phyloP scores from a whole-genome alignment of 1,140 invertebrate species.

The fruit fly (Drosophila melanogaster) region Release_6_plus_ISO1_MT NT_037436.4:9827501-9828000 shows the following conservation, averaged over 20 bases:
- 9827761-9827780: slow-evolving; percentile 32
- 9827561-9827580: slow-evolving; percentile 54
- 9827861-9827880: slow-evolving; percentile 80
- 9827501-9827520: slow-evolving; percentile 69
- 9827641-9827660: slow-evolving; percentile 75
- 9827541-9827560: slow-evolving; percentile 73
- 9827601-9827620: slow-evolving; percentile 37
- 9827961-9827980: not conserved
- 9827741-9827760: slow-evolving; percentile 58
- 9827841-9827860: slow-evolving; percentile 71
- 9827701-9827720: slow-evolving; percentile 62
- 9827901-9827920: slow-evolving; percentile 23
- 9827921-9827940: not conserved
- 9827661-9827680: slow-evolving; percentile 68
- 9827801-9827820: slow-evolving; percentile 46
- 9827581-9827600: slow-evolving; percentile 18
- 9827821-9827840: slow-evolving; percentile 57
- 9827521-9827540: slow-evolving; percentile 68
- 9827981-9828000: not conserved
- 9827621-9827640: slow-evolving; percentile 74
- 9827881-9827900: slow-evolving; percentile 73
- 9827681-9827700: slow-evolving; percentile 59
- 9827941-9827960: slow-evolving; percentile 1
- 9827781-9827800: slow-evolving; percentile 29
- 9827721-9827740: slow-evolving; percentile 52